Evolutionary conservation across 2,888 invertebrate genomes (phyloP), one percentile per base, ranked within the genome.

Genomic region (Phragmatobia fuliginosa): DNA sequence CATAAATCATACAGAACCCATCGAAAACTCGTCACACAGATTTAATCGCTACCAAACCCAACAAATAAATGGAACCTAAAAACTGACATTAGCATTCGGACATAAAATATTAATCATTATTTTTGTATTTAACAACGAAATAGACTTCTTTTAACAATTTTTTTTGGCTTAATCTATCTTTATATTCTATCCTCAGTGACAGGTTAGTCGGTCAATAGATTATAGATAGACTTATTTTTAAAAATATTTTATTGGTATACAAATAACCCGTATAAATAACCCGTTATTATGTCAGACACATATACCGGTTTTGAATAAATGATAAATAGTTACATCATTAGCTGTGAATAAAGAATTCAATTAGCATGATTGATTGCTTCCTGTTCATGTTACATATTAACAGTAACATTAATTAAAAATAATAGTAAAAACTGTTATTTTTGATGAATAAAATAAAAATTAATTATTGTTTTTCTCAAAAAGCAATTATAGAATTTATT

Each of bases 331-430:
- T 28, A 45, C 41, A 60, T 59, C 7, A 45, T 60, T 41, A 18
- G 32, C 18, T 18, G 33, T 62, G n/a, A 28, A 49, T 14, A 49
- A 63, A 45, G 36, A 31, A 66, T 60, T 60, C 33, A 33, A 32
- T 60, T 60, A 31, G 32, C 66, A 66, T 60, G 33, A 49, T 66
- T 45, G 1, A 33, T 64, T 52, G 16, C 41, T 66, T 60, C 66
- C 66, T 60, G 28, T 60, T 66, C n/a, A 36, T 21, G 2, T 11
- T 25, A 10, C 21, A n/a, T 31, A 21, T 41, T 32, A 41, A 32
- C 14, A 63, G 4, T 21, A n/a, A 31, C 21, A 45, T 21, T 41
- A 45, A 63, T n/a, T 31, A 49, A 16, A 41, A 56, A 28, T 11
- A 28, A 2, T 52, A 4, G 14, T 11, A 14, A 25, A 52, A 52